Base-by-base conservation (phyloP, 2,888 invertebrate species). In the Biston betularia region DNA sequence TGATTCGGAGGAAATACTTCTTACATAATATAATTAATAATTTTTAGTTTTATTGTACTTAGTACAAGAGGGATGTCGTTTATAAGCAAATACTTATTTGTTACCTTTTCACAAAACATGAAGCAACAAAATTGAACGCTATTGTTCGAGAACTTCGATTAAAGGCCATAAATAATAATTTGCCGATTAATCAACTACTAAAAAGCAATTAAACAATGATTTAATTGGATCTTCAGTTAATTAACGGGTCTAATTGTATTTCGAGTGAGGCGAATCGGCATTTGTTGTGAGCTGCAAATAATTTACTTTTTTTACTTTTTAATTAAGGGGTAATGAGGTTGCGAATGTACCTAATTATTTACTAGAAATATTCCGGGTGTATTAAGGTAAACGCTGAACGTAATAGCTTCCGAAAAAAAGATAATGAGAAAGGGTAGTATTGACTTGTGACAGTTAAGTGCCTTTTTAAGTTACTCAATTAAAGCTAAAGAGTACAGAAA, bases 181-280 rank as follows among this genome's bases (percentile, higher is more conserved):
- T 65, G 69, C 62, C 81, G 79, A 79, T 79, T 85, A 88, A 89
- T 88, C 83, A 54, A 78, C 76, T 78, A 80, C 81, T 80, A 76
- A 86, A 84, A 85, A 79, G 81, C 79, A 89, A 90, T 89, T 89
- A 88, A 81, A 79, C 82, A 81, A 79, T 80, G 74, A 75, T 79
- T 85, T 85, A 88, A 88, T 89, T 85, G 80, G 83, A 82, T 83
- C 80, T 86, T 74, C 79, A 74, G 76, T 75, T 81, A 82, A 82
- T 81, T 84, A 85, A 79, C 79, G 74, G 75, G 73, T 72, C 78
- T 84, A 84, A 83, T 79, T 78, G 80, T 82, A 82, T 84, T 81
- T 83, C 65, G 69, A 74, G 72, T 78, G 77, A 71, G 76, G 75
- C 79, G 78, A 82, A 80, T 83, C 70, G 75, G 66, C 70, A 67